These are phyloP conservation scores for Callinectes sapidus DNA, from an alignment of 2,888 invertebrate genomes.

Conservation along the genomic window DNA sequence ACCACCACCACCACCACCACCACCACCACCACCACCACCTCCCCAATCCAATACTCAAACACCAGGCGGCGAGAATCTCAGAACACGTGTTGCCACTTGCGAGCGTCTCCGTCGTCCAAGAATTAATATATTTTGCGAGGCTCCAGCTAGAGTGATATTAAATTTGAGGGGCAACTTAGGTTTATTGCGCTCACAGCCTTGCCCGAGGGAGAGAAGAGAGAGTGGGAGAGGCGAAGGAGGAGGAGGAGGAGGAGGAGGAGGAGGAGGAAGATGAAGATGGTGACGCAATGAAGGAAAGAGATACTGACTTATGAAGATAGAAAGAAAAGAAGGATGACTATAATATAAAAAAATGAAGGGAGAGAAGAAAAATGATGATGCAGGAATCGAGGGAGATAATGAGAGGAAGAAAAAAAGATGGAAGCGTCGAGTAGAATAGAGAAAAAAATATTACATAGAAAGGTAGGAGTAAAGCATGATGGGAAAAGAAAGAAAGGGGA, in stretches of 20 bases:
- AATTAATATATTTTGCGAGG: slow-evolving; percentile 9
- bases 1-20: not conserved
- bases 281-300: not conserved
- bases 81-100: not conserved
- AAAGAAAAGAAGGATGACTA: too few species aligned
- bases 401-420: too few species aligned
- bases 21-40: not conserved
- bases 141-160: not conserved
- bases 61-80: too few species aligned
- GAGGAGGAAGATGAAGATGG: not conserved
- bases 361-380: not conserved
- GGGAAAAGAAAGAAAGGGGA: too few species aligned
- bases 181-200: slow-evolving; percentile 5
- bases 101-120: not conserved
- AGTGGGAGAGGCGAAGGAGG: not conserved
- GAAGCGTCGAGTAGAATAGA: too few species aligned
- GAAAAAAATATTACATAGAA: too few species aligned
- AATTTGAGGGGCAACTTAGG: not conserved
- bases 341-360: not conserved
- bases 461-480: too few species aligned
- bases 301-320: too few species aligned
- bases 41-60: not conserved
- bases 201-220: slow-evolving; percentile 13
- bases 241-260: not conserved
- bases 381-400: not conserved